phyloP scores from a whole-genome alignment of 2,888 invertebrate genomes.

The Standfussiana lucernea region DNA sequence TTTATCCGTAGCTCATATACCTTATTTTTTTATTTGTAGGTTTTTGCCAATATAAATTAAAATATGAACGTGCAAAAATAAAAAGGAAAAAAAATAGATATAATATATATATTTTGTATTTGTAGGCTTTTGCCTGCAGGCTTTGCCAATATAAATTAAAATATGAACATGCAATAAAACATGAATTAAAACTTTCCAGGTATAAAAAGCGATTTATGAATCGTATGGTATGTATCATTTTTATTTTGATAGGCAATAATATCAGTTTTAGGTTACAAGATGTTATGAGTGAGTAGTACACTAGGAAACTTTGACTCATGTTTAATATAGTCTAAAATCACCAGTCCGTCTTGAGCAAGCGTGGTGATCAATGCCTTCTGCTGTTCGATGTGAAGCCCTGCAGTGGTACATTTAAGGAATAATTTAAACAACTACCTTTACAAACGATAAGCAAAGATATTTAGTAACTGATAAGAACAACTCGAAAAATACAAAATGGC shows the following conservation, averaged over 20 bases:
- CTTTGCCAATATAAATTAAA: not conserved
- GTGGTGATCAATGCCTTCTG: not conserved
- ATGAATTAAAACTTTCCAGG: not conserved
- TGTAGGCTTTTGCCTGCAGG: not conserved
- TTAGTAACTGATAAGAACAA: not conserved
- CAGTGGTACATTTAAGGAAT: not conserved
- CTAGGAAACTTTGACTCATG: not conserved
- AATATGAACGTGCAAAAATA: not conserved
- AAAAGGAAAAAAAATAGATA: too few relatives aligned
- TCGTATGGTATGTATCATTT: not conserved
- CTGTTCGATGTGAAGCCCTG: not conserved
- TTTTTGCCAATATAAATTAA: not conserved
- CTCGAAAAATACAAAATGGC: conserved; percentile 1
- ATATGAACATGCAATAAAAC: not conserved
- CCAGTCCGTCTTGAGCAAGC: not conserved
- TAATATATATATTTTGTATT: too few relatives aligned
- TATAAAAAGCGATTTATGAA: not conserved
- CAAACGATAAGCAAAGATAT: not conserved
- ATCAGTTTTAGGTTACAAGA: not conserved
- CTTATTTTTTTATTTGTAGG: too few relatives aligned
- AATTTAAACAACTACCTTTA: not conserved
- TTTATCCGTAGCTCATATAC: too few relatives aligned
- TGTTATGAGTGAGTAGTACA: not conserved
- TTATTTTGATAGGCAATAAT: not conserved
- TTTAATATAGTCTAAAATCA: not conserved